Evolutionary conservation across 2,113 vertebrate species (phyloP).

Genomic region (Erpornis zantholeuca): DNA sequence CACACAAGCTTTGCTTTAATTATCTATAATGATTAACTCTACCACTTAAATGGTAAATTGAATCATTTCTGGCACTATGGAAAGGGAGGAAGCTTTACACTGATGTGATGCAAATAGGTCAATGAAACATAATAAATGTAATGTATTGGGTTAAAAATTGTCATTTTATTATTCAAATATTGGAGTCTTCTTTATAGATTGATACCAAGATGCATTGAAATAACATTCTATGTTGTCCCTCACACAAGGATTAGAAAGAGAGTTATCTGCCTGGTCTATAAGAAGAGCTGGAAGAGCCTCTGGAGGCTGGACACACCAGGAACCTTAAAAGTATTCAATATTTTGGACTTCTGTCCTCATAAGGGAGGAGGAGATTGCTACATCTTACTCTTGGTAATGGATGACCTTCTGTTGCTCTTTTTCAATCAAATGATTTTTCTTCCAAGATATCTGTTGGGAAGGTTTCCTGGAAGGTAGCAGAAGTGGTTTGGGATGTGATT

Average conservation of each 20-base stretch:
- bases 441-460: not conserved
- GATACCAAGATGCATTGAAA: not conserved
- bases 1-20: slow-evolving; percentile 24
- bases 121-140: not conserved
- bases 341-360: not conserved
- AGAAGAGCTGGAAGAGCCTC: not conserved
- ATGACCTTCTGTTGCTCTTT: not conserved
- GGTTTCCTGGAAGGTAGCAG: not conserved
- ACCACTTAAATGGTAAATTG: slow-evolving; percentile 10
- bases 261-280: not conserved
- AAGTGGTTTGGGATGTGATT: not conserved
- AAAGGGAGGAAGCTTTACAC: not conserved
- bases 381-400: not conserved
- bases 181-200: not conserved
- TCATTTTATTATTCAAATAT: not conserved
- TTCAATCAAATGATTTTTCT: not conserved
- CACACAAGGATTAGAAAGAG: not conserved
- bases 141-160: not conserved
- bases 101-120: not conserved
- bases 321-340: not conserved
- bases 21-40: not conserved
- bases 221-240: not conserved
- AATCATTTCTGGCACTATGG: not conserved
- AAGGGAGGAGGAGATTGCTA: not conserved
- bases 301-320: not conserved